Base-by-base conservation (phyloP, 1,140 invertebrate genomes). In the Drosophila cardini region DNA sequence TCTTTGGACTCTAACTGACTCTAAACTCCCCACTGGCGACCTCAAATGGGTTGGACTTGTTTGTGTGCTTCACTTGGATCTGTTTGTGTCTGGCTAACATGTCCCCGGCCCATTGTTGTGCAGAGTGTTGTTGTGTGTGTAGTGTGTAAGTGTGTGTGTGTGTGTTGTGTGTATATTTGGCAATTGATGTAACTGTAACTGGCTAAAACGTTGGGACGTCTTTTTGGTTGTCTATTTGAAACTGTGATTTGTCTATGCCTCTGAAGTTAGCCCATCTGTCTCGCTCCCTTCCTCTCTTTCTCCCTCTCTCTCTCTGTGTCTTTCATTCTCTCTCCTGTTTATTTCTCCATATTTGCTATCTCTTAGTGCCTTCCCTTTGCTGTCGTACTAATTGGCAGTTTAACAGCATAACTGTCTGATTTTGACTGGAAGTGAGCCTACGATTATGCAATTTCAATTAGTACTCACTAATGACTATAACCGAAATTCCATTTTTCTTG, bases 221-320 rank as follows among this genome's bases (percentile, higher is more conserved):
- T 83, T 86, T 86, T 87, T 72, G 79, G 61, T 74, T 86, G 83
- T 87, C 83, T 83, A 86, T 86, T 87, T 87, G 78, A 70, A 65
- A 65, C 72, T 70, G 83, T 87, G 82, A 86, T 86, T 87, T 87
- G 55, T 67, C 76, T 70, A 53, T 53, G 7, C 30, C 26, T 36
- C 57, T 64, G 42, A 57, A 56, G 68, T 13, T 43, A 15, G 13
- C 4, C 21, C 21, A 26, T 3, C 21, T 26, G 4, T 26, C 21
- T 26, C 21, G 4, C 21, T 15, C 13, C 4, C 30, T 8, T 11
- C 9, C 13, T 11, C 26, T 38, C 34, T n/a, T 8, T 26, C 26
- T 9, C 42, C 26, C 7, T 18, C 43, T 9, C 36, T 21, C 18
- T 6, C 36, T 38, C 18, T 58, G 32, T 61, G 15, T 15, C 42